Evolutionary conservation across 2,113 vertebrate species (phyloP), one percentile per base, ranked within the genome.

Genomic region (Hemiprocne comata): DNA sequence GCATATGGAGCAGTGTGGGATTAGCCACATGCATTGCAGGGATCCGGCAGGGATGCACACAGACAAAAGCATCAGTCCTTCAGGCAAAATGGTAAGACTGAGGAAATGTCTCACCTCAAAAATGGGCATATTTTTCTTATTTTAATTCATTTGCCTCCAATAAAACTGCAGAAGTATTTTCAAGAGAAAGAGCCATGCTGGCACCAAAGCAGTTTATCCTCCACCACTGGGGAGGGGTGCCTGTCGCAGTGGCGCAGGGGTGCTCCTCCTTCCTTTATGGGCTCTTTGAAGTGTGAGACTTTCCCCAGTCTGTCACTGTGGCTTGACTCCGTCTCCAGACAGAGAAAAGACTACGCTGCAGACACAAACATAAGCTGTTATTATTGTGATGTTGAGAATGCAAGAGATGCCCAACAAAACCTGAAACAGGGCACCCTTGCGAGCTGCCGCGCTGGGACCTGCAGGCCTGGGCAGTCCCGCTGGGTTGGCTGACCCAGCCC

Each of bases 371-470:
- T 10, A 7, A 16, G 19, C 17, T 11, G 54, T 40, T 28, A 6
- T 4, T 15, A 8, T 0, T 19, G 71, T 0, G 0, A 42, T 38
- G 58, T 71, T 26, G 44, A 64, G 48, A 57, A 33, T 0, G 23
- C 66, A 26, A 42, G 21, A n/a, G 54, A 26, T 12, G 51, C 50
- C 1, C 0, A 0, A 57, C 44, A 76, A 55, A 66, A 31, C 44
- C 79, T 21, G 17, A 14, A 55, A 19, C 51, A 9, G 2, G 0
- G 4, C 48, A 34, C 10, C 33, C 4, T 3, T 0, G 1, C 0
- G 2, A 55, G 13, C 5, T 0, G 25, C 42, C 66, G 5, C 1
- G 2, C 66, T 79, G 11, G 0, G 0, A 28, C 13, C 50, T 4
- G 44, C 42, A 36, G 55, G 50, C 50, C 50, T 0, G 2, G 66